Conservation (phyloP, 2,797 vertebrate genomes). For the Phyllotis vaccarum region DNA sequence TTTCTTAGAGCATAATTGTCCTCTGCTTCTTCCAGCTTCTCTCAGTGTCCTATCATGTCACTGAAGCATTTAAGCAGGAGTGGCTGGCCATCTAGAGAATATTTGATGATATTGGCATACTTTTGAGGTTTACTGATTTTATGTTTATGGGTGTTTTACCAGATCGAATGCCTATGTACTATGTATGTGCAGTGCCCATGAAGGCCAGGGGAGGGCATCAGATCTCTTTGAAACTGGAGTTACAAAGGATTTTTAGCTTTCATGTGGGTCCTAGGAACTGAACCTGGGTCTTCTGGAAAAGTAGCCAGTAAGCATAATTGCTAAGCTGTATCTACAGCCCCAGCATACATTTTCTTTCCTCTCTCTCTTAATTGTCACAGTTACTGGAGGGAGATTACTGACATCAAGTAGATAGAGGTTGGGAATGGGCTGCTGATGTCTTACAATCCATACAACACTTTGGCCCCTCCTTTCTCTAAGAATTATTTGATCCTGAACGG, state of each 20-base stretch:
- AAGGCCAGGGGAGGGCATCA: not conserved
- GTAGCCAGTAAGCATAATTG: not conserved
- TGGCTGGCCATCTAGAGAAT: not conserved
- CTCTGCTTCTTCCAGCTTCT: too few species aligned
- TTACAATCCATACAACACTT: fast-evolving
- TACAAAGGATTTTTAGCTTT: not conserved
- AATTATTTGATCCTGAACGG: not conserved
- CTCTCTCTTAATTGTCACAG: not conserved
- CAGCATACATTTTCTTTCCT: too few species aligned
- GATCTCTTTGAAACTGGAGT: not conserved
- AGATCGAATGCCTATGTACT: not conserved
- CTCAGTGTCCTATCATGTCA: not conserved
- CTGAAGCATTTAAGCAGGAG: not conserved
- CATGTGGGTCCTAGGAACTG: too few species aligned
- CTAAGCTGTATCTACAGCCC: not conserved
- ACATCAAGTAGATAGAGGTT: not conserved
- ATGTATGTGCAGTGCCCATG: not conserved
- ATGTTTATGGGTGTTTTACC: not conserved
- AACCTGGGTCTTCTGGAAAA: not conserved
- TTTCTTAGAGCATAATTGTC: too few species aligned
- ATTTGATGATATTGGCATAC: not conserved
- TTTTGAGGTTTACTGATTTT: not conserved
- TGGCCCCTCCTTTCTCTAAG: fast-evolving
- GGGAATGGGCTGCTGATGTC: not conserved
- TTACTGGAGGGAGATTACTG: not conserved